phyloP scores from a whole-genome alignment of 2,797 vertebrate genomes.

The Yasuhikotakia modesta region DNA sequence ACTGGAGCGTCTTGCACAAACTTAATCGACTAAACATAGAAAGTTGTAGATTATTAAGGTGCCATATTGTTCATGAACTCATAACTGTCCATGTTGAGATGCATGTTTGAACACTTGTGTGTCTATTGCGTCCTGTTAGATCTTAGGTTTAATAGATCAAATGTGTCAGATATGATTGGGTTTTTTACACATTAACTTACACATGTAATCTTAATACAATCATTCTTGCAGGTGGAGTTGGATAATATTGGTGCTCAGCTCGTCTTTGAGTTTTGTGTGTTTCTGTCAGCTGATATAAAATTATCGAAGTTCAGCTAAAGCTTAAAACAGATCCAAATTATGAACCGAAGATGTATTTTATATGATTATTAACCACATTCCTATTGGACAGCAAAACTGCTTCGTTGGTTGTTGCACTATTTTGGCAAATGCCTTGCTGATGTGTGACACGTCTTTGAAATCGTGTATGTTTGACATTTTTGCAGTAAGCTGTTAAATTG shows the following conservation, averaged over 20 bases:
- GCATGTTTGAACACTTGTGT: not conserved
- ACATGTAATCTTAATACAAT: not conserved
- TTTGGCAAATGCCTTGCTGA: slow-evolving; percentile 30
- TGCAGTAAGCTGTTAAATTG: slow-evolving; percentile 61
- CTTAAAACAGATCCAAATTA: not conserved
- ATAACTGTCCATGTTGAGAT: not conserved
- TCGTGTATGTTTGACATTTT: slow-evolving; percentile 60
- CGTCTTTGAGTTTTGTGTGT: slow-evolving; percentile 18
- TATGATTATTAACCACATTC: not conserved
- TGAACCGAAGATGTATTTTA: not conserved
- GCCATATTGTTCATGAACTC: not conserved
- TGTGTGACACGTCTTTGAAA: slow-evolving; percentile 12
- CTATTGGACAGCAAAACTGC: not conserved
- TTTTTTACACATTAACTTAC: not conserved
- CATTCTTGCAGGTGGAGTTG: not conserved
- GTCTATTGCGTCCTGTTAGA: not conserved
- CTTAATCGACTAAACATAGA: not conserved
- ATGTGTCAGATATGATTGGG: not conserved
- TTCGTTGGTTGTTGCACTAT: slow-evolving; percentile 3
- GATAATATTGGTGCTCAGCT: not conserved
- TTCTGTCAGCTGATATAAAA: slow-evolving; percentile 39
- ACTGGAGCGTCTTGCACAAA: not conserved
- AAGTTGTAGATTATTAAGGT: not conserved
- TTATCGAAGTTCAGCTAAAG: not conserved
- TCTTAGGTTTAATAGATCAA: not conserved